Conservation (phyloP, 2,888 invertebrate genomes). For the Oxyteleia sp. region DNA sequence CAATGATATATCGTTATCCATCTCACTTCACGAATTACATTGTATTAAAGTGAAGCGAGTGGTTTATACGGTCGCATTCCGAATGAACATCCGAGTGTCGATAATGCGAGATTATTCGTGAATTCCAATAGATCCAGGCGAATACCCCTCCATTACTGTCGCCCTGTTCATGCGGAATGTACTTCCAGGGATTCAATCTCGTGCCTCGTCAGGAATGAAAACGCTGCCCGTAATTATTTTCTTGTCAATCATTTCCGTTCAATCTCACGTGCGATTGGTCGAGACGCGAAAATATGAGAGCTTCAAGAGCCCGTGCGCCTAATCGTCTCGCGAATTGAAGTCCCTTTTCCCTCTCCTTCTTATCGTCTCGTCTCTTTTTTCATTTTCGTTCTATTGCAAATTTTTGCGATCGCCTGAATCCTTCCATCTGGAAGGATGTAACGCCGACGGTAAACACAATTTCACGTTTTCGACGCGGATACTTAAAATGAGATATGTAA, state of each 20-base stretch:
- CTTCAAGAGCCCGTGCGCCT: too few relatives aligned
- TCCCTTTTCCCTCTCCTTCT: background rate
- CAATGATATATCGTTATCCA: slow-evolving; percentile 62
- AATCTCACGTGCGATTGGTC: slow-evolving; percentile 51
- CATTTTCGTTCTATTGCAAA: background rate
- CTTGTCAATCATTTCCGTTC: slow-evolving; percentile 71
- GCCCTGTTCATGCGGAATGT: slow-evolving; percentile 69
- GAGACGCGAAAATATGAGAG: slow-evolving; percentile 50
- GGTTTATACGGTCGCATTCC: slow-evolving; percentile 70
- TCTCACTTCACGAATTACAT: slow-evolving; percentile 69
- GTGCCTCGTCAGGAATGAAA: slow-evolving; percentile 69
- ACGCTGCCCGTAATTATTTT: slow-evolving; percentile 66
- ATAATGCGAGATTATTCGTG: slow-evolving; percentile 74
- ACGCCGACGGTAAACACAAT: slow-evolving; percentile 9
- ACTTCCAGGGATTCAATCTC: slow-evolving; percentile 72
- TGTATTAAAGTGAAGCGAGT: slow-evolving; percentile 70
- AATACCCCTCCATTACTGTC: slow-evolving; percentile 73
- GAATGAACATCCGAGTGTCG: slow-evolving; percentile 72
- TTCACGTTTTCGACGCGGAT: background rate
- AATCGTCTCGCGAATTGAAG: slow-evolving; percentile 23
- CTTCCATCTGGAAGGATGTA: background rate
- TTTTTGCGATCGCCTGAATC: background rate
- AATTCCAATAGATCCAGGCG: slow-evolving; percentile 73
- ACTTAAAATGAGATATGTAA: slow-evolving; percentile 46
- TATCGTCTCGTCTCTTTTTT: background rate